phyloP scores from a whole-genome alignment of 2,113 vertebrate genomes.

The Neopipo cinnamomea region DNA sequence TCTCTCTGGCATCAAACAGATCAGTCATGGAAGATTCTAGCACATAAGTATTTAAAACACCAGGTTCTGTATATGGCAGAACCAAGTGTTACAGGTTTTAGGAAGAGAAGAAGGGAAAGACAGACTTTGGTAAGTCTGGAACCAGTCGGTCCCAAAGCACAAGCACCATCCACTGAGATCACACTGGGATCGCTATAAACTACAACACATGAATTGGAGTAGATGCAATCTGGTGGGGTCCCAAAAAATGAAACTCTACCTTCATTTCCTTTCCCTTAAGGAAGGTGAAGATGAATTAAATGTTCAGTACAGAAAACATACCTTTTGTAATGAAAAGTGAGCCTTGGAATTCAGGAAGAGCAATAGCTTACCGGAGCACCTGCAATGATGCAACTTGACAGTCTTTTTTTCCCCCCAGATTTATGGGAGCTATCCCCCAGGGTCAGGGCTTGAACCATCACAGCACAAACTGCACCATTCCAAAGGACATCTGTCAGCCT shows the following conservation, averaged over 20 bases:
- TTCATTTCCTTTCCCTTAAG: neutral
- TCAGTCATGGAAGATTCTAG: neutral
- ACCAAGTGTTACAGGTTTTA: neutral
- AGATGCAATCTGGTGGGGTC: neutral
- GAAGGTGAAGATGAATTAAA: neutral
- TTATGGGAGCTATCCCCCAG: neutral
- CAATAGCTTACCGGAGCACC: neutral
- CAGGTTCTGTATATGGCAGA: neutral
- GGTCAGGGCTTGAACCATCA: neutral
- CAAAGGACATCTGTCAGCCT: neutral
- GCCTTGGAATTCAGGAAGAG: neutral
- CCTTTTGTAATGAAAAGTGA: neutral
- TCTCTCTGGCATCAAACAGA: neutral
- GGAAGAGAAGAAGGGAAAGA: neutral
- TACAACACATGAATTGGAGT: neutral
- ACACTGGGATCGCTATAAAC: neutral
- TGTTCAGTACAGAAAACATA: neutral
- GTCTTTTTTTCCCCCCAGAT: neutral
- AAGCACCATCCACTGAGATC: neutral
- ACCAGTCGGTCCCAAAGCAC: fast-evolving
- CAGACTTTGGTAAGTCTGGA: neutral
- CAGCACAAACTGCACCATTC: neutral
- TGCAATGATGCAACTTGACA: neutral
- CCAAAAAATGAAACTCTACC: neutral
- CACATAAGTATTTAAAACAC: neutral